Conservation (phyloP, 2,113 vertebrate genomes). For the Oophaga pumilio region DNA sequence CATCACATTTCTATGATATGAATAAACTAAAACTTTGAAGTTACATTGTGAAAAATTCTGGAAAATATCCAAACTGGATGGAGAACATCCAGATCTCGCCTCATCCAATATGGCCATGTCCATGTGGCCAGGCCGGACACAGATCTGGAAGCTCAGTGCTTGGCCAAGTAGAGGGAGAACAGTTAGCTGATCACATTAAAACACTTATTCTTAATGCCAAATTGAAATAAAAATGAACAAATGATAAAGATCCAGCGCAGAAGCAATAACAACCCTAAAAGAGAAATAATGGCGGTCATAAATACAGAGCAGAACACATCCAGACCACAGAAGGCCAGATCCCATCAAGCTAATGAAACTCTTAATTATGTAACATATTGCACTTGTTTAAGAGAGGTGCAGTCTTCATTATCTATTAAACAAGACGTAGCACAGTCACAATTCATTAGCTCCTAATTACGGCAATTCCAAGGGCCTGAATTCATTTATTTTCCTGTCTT, state of each 20-base stretch:
- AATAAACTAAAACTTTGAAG: not conserved
- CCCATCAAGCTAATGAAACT: conserved; percentile 22
- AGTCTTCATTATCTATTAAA: conserved; percentile 13
- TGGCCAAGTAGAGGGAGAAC: not conserved
- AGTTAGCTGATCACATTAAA: not conserved
- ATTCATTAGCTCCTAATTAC: conserved; percentile 29
- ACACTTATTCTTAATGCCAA: not conserved
- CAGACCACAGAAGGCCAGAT: not conserved
- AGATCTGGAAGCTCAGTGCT: not conserved
- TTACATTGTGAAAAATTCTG: not conserved
- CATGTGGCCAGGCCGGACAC: not conserved
- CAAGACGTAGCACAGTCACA: not conserved
- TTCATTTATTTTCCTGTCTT: not conserved
- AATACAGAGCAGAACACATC: not conserved
- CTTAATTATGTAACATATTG: conserved; percentile 36
- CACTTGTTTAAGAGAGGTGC: not conserved
- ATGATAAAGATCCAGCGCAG: not conserved
- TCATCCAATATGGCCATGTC: not conserved
- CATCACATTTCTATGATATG: too few relatives aligned
- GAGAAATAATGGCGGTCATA: too few relatives aligned
- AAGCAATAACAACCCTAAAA: not conserved
- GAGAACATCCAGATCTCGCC: not conserved
- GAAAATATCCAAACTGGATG: not conserved
- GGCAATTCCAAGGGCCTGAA: not conserved
- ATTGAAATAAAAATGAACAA: not conserved